Evolutionary conservation across 2,797 vertebrate genomes (phyloP), one percentile per base, ranked within the genome.

Genomic region (Rhynchotus rufescens): DNA sequence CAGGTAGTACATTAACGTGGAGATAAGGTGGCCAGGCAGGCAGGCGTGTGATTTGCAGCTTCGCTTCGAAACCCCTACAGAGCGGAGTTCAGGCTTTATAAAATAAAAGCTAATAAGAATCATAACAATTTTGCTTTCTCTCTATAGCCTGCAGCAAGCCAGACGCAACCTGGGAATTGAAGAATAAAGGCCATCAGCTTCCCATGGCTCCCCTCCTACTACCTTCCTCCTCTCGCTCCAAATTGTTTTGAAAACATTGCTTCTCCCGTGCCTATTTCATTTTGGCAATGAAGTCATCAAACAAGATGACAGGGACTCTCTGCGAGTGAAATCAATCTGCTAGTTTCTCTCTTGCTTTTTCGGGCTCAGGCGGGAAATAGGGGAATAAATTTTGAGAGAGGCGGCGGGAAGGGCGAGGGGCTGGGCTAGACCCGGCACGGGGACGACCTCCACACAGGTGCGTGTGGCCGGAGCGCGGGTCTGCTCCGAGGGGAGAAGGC

Each of bases 181-280:
- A 92, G 91, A 97, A 96, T 96, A 96, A 97, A 96, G 95, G 96
- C 96, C 95, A 97, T 95, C 96, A 95, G 32, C 84, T 88, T 96
- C 93, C 93, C 47, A 65, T 80, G 94, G 95, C 78, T 95, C 92
- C 22, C 92, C 88, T 94, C 95, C 95, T 80, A 79, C 94, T 45
- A 88, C 93, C 94, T 96, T 91, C 64, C 92, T 96, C 89, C 85
- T 94, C 89, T 90, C 80, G 95, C 93, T 97, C 90, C 95, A 97
- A 95, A 97, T 97, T 96, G 96, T 96, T 97, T 96, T 94, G 94
- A 97, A 97, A 97, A 97, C 96, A 96, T 95, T 96, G 95, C 92
- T 92, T 94, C 88, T 93, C 95, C 91, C 95, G 79, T 94, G 95
- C 94, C 95, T 97, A 92, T 97, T 97, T 96, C 95, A 96, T 96